Evolutionary conservation across 1,140 invertebrate genomes (phyloP), one percentile per base, ranked within the genome.

Genomic region (Lepidotrigona ventralis): DNA sequence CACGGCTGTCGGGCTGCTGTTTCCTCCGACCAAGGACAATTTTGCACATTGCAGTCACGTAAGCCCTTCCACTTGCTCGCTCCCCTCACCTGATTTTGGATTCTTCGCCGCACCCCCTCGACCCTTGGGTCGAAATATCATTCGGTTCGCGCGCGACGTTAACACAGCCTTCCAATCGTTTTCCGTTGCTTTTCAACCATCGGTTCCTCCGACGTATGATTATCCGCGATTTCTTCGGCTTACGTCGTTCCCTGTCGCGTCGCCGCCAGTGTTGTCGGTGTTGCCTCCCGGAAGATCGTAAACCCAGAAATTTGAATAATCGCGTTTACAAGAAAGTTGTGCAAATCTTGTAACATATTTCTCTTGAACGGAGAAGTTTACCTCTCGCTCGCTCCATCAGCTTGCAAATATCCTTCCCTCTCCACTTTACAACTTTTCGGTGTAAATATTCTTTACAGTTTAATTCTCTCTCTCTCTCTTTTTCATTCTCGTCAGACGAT

Each of bases 11-110:
- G 66, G 70, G 39, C 64, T 73, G 73, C 73, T 77, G 68, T 75
- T 82, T 77, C 80, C 80, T 82, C 33, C 60, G 21, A 74, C 58
- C 66, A 70, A 82, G 53, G 79, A 75, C 54, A 81, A 76, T 83
- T 83, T 91, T 90, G 74, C 84, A 89, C 78, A 93, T 93, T 92
- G 81, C 90, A 92, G 91, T 93, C 92, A 93, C 92, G 92, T 93
- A 91, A 83, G 1, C 60, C 73, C 82, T 89, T 84, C 81, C 81
- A 80, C 80, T 81, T 81, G 87, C 87, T 85, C 84, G 76, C 75
- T 73, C 86, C 70, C 83, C 78, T 86, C 69, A 81, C 80, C 84
- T 92, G 91, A 92, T 93, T 93, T 92, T 81, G 79, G 86, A 93
- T 93, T 92, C 92, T 90, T 87, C 81, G 72, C 85, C 77, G 86